Base-by-base conservation (phyloP, 2,888 invertebrate species). In the Uloborus plumipes region DNA sequence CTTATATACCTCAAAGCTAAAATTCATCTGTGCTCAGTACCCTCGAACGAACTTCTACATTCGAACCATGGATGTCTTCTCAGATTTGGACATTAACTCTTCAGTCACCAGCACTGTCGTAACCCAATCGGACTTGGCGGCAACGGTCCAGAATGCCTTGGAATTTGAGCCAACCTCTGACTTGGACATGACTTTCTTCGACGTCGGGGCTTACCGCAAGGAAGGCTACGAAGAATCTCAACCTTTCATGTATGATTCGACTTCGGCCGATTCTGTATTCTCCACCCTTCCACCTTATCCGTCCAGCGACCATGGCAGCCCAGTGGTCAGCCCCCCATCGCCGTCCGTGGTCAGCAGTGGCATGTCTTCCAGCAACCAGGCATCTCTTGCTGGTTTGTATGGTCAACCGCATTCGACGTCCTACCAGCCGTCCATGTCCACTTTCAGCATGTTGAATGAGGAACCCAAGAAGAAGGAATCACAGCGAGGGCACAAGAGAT, bases 151-250 rank as follows among this genome's bases (percentile, higher is more conserved):
- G 22, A 66, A 59, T n/a, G 75, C 75, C 20, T 26, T 75, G 1
- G 66, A 65, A 18, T 67, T 66, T n/a, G 74, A 49, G 26, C 1
- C 20, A 1, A 22, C 31, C 9, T 13, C 15, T 0, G 53, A 65
- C 47, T 59, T 58, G 11, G 15, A 55, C 47, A 51, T 47, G 47
- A 53, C 31, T 16, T 50, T 55, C 20, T 55, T 55, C 16, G 75
- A 75, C 16, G 50, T 65, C 16, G 39, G 47, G 15, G 51, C 61
- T 62, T 75, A 75, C 51, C 47, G 58, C 18, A 75, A 75, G n/a
- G 75, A 75, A 47, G 75, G 75, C 50, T 75, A 75, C 11, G 75
- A 75, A 18, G 75, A 67, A 7, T 39, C 66, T 15, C 55, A 67
- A 20, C 58, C 61, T 22, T n/a, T 51, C n/a, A 26, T 18, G 18